Evolutionary conservation across 2,888 invertebrate species (phyloP).

Genomic region (Torymus auratus): DNA sequence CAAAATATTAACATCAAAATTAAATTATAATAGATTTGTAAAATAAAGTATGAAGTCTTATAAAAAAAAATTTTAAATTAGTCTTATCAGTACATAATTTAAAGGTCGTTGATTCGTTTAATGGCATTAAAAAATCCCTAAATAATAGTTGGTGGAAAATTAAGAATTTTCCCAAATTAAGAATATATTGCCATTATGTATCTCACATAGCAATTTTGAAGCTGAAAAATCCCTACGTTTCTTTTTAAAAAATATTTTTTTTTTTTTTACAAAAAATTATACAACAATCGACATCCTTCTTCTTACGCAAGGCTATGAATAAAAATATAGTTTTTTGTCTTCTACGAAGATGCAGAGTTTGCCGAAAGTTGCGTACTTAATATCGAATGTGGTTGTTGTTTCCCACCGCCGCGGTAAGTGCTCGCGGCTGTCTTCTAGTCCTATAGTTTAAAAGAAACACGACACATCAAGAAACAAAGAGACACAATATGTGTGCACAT

Average conservation of each 20-base stretch:
- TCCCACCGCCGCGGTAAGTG: conserved; percentile 67
- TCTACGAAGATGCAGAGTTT: conserved; percentile 38
- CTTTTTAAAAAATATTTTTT: conserved; percentile 34
- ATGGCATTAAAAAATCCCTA: conserved; percentile 20
- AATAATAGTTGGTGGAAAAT: conserved; percentile 24
- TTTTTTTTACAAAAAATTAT: conserved; percentile 45
- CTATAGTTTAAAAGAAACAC: conserved; percentile 69
- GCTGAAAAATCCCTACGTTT: conserved; percentile 6
- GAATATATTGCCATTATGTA: conserved; percentile 16
- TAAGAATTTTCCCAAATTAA: conserved; percentile 14
- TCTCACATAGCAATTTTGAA: conserved; percentile 10
- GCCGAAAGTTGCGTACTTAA: conserved; percentile 62
- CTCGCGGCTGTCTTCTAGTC: conserved; percentile 74
- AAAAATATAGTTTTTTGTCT: conserved; percentile 38
- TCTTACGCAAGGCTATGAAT: conserved; percentile 45
- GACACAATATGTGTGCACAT: conserved; percentile 21
- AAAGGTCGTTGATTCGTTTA: conserved; percentile 18
- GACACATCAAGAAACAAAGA: conserved; percentile 53
- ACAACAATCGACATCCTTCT: conserved; percentile 26
- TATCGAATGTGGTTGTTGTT: conserved; percentile 76
- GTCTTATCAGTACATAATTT: conserved; percentile 2
- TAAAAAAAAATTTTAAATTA: conserved; percentile 36
- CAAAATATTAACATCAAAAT: conserved; percentile 31
- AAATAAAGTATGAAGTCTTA: conserved; percentile 11
- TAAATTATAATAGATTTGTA: neutral